Evolutionary conservation across 1,140 invertebrate genomes (phyloP).

Genomic region (Neodiprion lecontei): DNA sequence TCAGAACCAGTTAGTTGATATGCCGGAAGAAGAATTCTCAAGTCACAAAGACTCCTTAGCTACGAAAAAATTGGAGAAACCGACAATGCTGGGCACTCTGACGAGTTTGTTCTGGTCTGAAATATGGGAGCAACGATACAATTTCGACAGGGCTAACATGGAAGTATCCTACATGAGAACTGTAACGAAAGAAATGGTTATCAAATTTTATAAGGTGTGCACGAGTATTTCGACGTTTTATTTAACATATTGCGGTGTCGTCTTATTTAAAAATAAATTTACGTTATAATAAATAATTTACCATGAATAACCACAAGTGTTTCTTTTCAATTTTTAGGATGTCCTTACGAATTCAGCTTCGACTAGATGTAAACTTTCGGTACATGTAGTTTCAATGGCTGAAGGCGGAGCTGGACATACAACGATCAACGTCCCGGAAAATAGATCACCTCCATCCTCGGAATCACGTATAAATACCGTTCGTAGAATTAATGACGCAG

Average conservation of each 20-base stretch:
- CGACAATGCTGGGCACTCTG: conserved; percentile 80
- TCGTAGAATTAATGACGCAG: conserved; percentile 66
- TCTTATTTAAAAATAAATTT: conserved; percentile 12
- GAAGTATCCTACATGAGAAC: conserved; percentile 85
- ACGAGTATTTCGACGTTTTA: conserved; percentile 55
- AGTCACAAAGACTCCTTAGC: conserved; percentile 83
- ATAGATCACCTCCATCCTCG: background rate
- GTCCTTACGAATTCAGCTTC: conserved; percentile 49
- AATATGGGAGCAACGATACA: conserved; percentile 87
- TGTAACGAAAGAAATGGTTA: conserved; percentile 80
- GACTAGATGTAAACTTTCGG: conserved; percentile 69
- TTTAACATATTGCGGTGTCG: conserved; percentile 18
- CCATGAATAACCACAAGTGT: background rate
- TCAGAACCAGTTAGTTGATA: conserved; percentile 74
- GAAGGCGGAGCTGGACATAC: conserved; percentile 64
- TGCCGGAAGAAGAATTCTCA: conserved; percentile 84
- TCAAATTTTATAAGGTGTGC: conserved; percentile 82
- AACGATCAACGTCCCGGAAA: conserved; percentile 20
- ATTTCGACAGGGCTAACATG: conserved; percentile 87
- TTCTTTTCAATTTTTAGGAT: conserved; percentile 38
- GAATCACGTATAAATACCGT: background rate
- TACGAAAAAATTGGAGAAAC: conserved; percentile 84
- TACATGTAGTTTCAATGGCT: conserved; percentile 77
- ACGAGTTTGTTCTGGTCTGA: conserved; percentile 83
- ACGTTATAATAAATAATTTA: conserved; percentile 28